A percentile compares a stretch with the other conserved stretches of the same genome.
Conservation (phyloP, 2,888 invertebrate genomes). For the Pardosa pseudoannulata region DNA sequence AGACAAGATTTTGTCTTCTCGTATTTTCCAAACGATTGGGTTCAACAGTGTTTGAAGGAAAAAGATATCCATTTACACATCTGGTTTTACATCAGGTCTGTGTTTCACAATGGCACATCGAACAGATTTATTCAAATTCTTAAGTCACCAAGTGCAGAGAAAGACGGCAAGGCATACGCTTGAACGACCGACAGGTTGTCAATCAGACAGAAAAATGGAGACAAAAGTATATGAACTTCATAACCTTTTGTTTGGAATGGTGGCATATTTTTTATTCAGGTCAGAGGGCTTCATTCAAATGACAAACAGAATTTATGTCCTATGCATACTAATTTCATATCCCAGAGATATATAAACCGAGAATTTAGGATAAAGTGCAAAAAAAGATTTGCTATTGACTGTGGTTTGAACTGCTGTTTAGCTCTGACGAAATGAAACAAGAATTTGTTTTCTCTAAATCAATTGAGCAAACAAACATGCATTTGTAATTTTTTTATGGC, state of each 20-base stretch:
- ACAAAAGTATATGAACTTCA: slow-evolving; percentile 9
- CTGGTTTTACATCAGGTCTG: not conserved
- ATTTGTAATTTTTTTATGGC: too few relatives aligned
- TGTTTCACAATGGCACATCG: not conserved
- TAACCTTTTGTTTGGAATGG: not conserved
- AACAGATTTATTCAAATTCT: not conserved
- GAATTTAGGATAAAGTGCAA: too few relatives aligned
- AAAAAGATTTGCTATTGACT: too few relatives aligned
- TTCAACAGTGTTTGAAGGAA: too few relatives aligned
- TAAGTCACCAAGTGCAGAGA: not conserved
- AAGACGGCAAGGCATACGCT: not conserved
- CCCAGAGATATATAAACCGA: not conserved
- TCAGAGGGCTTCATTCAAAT: not conserved
- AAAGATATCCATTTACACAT: not conserved
- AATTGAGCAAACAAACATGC: too few relatives aligned
- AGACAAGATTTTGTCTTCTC: too few relatives aligned
- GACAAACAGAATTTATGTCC: slow-evolving; percentile 5
- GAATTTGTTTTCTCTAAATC: too few relatives aligned
- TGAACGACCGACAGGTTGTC: not conserved
- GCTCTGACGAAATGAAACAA: too few relatives aligned
- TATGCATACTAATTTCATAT: not conserved
- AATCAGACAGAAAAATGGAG: not conserved
- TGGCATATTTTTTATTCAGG: slow-evolving; percentile 2
- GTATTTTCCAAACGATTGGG: too few relatives aligned
- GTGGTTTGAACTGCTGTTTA: too few relatives aligned